Base-by-base conservation (phyloP, 2,888 invertebrate genomes). In the Drosophila dives region DNA sequence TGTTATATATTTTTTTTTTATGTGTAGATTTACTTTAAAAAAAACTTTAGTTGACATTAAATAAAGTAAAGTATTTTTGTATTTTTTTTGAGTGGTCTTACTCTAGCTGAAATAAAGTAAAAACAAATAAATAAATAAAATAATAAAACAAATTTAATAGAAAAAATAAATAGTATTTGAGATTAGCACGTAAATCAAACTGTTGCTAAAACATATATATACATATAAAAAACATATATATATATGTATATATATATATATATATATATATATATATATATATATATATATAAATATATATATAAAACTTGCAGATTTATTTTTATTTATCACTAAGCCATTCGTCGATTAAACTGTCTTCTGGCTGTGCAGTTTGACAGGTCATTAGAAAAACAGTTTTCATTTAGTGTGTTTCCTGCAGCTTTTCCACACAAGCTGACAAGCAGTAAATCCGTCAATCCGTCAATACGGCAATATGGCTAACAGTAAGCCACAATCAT, bases 401-500 rank as follows among this genome's bases (percentile, higher is more conserved):
- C 45, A 45, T 45, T 45, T 15, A 45, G 23, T 23, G 2, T 45
- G 23, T 45, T 45, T 45, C 23, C 23, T 8, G 45, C 45, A n/a
- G n/a, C 42, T 49, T 32, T 56, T 26, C 2, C 51, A 33, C 42
- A 8, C 45, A 8, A 32, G 61, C 50, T 48, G 60, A 48, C 34
- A 50, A 55, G 8, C 17, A 4, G 36, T 0, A 15, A 38, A 38
- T 8, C 32, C 3, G 32, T 2, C 10, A 33, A 33, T 49, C 55
- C 55, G 36, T 6, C 17, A 29, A 23, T 15, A 11, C 15, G 56
- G 10, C 48, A 40, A 20, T 15, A 11, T 33, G 50, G 50, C 58
- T 74, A 77, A 77, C 77, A 70, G 81, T 82, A 76, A 76, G 73
- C 63, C 68, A 64, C 72, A 81, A 69, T 76, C 54, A 63, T 68